These are phyloP conservation scores for Lindbergichthys nudifrons DNA, from an alignment of 2,797 vertebrate species.

Conservation along the genomic window DNA sequence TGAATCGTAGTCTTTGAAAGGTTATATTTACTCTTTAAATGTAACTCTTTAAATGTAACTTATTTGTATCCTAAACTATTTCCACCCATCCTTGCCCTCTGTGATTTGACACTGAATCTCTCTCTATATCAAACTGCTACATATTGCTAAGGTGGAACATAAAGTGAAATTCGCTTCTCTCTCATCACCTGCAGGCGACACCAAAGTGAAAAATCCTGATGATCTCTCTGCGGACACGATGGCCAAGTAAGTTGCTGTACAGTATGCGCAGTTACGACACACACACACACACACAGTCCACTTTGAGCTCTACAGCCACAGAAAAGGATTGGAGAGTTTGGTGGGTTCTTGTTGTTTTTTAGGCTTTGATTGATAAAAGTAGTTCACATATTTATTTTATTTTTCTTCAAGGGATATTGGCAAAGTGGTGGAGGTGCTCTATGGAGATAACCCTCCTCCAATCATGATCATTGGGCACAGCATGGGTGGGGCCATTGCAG, in stretches of 20 bases:
- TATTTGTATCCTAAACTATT: not conserved
- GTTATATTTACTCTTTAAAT: too few relatives aligned
- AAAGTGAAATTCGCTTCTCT: constrained; percentile 24
- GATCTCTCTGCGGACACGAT: constrained; percentile 98
- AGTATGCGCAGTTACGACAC: not conserved
- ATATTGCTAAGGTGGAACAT: not conserved
- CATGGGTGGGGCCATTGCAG: constrained; percentile 98
- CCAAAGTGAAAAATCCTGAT: constrained; percentile 93
- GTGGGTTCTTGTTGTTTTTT: not conserved
- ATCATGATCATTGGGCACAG: constrained; percentile 98
- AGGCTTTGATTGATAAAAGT: not conserved
- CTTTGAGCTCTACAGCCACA: not conserved
- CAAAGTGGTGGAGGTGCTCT: constrained; percentile 93
- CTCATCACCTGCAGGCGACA: constrained; percentile 88
- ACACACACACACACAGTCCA: not conserved
- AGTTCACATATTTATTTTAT: not conserved
- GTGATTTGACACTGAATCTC: not conserved
- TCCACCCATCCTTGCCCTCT: not conserved
- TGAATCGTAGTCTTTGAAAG: too few relatives aligned
- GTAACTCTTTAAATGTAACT: too few relatives aligned
- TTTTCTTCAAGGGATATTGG: constrained; percentile 89
- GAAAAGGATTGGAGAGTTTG: not conserved
- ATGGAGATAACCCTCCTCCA: constrained; percentile 93
- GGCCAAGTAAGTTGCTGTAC: constrained; percentile 89
- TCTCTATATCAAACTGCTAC: not conserved